phyloP scores from a whole-genome alignment of 1,140 invertebrate species.

The Eriocheir sinensis region DNA sequence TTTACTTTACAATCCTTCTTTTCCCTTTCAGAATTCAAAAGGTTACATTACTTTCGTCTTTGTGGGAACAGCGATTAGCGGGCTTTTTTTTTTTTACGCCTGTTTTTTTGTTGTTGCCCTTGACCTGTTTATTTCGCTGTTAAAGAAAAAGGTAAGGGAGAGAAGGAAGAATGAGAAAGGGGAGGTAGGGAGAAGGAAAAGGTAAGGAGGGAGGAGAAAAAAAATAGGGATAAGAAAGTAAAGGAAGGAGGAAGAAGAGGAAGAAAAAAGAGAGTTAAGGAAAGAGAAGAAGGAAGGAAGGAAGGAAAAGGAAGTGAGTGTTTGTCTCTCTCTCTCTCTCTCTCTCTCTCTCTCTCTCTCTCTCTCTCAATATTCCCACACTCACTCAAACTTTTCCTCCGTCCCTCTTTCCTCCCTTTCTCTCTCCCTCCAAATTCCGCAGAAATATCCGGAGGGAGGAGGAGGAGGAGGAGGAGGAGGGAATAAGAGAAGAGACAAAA shows the following conservation, averaged over 20 bases:
- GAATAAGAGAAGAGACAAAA: not conserved
- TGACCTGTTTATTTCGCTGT: too few species aligned
- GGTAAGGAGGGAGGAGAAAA: not conserved
- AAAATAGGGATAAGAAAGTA: not conserved
- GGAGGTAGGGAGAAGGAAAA: not conserved
- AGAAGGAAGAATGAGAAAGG: not conserved
- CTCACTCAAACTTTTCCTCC: not conserved
- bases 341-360: constrained; percentile 47
- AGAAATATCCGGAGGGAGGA: not conserved
- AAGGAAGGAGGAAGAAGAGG: not conserved
- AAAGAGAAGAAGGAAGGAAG: not conserved
- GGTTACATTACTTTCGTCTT: too few species aligned
- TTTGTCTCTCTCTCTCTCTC: constrained; percentile 45
- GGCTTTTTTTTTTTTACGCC: too few species aligned
- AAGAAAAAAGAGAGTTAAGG: not conserved
- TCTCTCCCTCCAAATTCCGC: not conserved
- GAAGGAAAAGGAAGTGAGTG: not conserved
- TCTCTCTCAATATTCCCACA: not conserved
- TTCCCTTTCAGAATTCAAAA: not conserved
- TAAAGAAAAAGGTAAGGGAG: too few species aligned
- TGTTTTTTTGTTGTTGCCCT: too few species aligned
- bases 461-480: not conserved
- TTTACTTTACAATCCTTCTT: not conserved
- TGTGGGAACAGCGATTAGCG: too few species aligned
- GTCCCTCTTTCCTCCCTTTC: constrained; percentile 1